Base-by-base conservation (phyloP, 2,888 invertebrate genomes). In the Ferrisia virgata region DNA sequence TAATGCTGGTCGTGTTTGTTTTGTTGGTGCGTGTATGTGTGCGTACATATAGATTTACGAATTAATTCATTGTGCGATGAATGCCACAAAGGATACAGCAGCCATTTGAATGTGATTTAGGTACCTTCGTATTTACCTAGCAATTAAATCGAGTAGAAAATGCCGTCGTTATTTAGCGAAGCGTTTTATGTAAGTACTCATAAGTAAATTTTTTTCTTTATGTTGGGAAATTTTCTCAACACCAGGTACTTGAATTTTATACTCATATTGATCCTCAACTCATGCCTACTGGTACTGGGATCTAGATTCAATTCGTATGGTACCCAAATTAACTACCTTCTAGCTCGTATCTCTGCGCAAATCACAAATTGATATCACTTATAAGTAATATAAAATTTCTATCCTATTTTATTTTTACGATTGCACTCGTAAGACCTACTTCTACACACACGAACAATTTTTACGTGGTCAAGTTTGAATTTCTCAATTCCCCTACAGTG, bases 161-260 rank as follows among this genome's bases (percentile, higher is more conserved):
- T 83, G 83, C 72, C 83, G 8, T 28, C 76, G 6, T 40, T 83
- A 33, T 83, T 83, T 40, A 83, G 83, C 83, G 78, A 83, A 76
- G 83, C 78, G 31, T 83, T 83, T 76, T 83, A 83, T 18, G 83
- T 83, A 47, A 83, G 83, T 83, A 47, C 1, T 25, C 15, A 47
- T 47, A 6, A 3, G 36, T 6, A 3, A 3, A 36, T 36, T 36
- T 36, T 8, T 36, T 36, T 36, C 36, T 4, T 8, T 36, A 36
- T 36, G 36, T 4, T 43, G 13, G 39, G 5, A 39, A 39, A 8
- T 39, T 39, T 39, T 11, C 5, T 39, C 39, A 39, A 39, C 11
- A 5, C 39, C 39, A 11, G 11, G 39, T 39, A n/a, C n/a, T n/a
- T n/a, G n/a, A n/a, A n/a, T n/a, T n/a, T n/a, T n/a, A n/a, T n/a